Evolutionary conservation across 2,888 invertebrate species (phyloP).

Genomic region (Caenorhabditis sp.): DNA sequence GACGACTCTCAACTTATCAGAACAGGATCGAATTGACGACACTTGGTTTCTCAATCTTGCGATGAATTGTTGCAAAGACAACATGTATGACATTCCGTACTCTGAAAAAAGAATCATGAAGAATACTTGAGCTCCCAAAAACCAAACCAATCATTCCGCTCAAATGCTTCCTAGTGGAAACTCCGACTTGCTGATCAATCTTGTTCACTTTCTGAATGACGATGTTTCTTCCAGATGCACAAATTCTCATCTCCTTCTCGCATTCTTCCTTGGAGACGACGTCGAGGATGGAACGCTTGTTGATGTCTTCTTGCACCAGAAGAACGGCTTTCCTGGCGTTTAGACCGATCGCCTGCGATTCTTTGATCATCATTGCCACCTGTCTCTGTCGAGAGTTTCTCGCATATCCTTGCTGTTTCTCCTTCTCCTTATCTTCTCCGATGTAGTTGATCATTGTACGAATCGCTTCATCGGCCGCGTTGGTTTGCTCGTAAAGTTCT

Average conservation of each 20-base stretch:
- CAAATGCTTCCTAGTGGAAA: slow-evolving; percentile 70
- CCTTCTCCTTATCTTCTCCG: slow-evolving; percentile 76
- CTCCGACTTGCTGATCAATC: slow-evolving; percentile 70
- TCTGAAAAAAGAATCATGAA: slow-evolving; percentile 55
- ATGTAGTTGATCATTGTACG: slow-evolving; percentile 71
- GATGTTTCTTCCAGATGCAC: slow-evolving; percentile 68
- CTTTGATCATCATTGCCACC: slow-evolving; percentile 74
- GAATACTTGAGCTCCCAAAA: not conserved
- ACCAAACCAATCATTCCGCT: slow-evolving; percentile 69
- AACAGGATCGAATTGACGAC: not conserved
- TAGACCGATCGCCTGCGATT: slow-evolving; percentile 70
- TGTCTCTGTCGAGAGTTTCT: slow-evolving; percentile 70
- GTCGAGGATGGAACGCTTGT: slow-evolving; percentile 56
- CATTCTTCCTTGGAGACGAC: slow-evolving; percentile 48
- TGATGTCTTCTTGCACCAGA: slow-evolving; percentile 60
- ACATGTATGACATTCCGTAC: slow-evolving; percentile 69
- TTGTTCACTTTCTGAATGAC: slow-evolving; percentile 64
- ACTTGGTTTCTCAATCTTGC: slow-evolving; percentile 25
- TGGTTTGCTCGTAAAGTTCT: slow-evolving; percentile 68
- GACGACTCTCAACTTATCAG: slow-evolving; percentile 13
- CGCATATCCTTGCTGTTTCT: slow-evolving; percentile 74
- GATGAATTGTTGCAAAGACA: slow-evolving; percentile 56
- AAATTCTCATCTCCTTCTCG: slow-evolving; percentile 51
- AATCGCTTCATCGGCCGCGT: slow-evolving; percentile 63
- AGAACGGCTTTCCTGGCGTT: slow-evolving; percentile 68